Evolutionary conservation across 1,140 invertebrate genomes (phyloP).

Genomic region (Gonatopus flavifemur): DNA sequence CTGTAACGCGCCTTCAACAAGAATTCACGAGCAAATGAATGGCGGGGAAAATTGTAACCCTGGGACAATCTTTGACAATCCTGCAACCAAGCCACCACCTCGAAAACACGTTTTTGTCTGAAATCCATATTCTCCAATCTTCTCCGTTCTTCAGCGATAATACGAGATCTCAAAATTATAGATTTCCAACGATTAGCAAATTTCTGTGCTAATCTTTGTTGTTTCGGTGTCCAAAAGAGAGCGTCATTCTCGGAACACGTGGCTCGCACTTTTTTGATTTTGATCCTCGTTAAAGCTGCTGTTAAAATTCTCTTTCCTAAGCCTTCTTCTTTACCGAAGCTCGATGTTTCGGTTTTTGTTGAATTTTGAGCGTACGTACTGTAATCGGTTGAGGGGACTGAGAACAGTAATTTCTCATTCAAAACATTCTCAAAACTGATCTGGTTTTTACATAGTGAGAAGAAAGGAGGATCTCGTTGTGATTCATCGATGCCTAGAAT

Average conservation of each 20-base stretch:
- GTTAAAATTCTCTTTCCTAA: constrained; percentile 21
- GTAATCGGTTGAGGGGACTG: too few relatives aligned
- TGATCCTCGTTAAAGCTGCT: constrained; percentile 17
- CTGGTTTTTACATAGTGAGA: too few relatives aligned
- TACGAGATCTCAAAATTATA: constrained; percentile 22
- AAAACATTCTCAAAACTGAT: too few relatives aligned
- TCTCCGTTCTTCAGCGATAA: constrained; percentile 34
- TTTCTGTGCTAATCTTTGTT: constrained; percentile 24
- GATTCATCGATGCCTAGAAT: constrained; percentile 38
- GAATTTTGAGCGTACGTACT: too few relatives aligned
- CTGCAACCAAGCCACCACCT: constrained; percentile 39
- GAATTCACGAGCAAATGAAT: constrained; percentile 54
- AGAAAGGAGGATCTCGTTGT: constrained; percentile 10
- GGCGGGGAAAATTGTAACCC: constrained; percentile 44
- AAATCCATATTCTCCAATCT: constrained; percentile 37
- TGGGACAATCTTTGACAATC: constrained; percentile 48
- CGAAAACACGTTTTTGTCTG: constrained; percentile 31
- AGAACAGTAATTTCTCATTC: too few relatives aligned
- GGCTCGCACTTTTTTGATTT: not conserved
- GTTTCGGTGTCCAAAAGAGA: constrained; percentile 15
- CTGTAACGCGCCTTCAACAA: constrained; percentile 57
- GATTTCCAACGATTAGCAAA: constrained; percentile 31
- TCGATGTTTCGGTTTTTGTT: too few relatives aligned
- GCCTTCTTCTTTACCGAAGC: constrained; percentile 9
- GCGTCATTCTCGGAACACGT: not conserved